A percentile compares a stretch with the other conserved stretches of the same genome.
These are phyloP conservation scores for Montifringilla adamsi DNA, from an alignment of 2,113 vertebrate genomes.

Conservation along the genomic window DNA sequence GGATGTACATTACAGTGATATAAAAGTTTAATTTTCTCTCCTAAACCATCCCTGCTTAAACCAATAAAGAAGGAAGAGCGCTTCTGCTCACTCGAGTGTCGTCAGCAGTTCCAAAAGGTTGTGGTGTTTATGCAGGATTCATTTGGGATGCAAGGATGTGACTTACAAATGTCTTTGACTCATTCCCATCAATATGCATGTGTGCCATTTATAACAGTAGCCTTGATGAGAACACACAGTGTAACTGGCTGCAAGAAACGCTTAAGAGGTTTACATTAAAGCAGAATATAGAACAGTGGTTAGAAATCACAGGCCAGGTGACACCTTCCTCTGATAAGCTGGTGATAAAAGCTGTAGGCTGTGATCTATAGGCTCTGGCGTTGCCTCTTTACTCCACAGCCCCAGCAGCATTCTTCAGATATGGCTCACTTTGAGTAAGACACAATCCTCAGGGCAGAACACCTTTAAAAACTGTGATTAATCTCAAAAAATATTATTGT, in stretches of 20 bases:
- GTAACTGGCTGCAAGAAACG: conserved; percentile 73
- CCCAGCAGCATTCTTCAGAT: conserved; percentile 14
- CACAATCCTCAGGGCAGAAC: neutral
- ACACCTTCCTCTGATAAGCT: conserved; percentile 77
- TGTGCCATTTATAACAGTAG: conserved; percentile 79
- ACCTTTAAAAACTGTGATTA: neutral
- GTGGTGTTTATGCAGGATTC: conserved; percentile 70
- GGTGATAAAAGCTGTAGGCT: conserved; percentile 72
- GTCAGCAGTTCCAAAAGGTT: conserved; percentile 52
- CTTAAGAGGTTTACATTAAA: conserved; percentile 79
- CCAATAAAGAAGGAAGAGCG: conserved; percentile 42
- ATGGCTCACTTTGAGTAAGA: conserved; percentile 8
- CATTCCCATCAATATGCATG: conserved; percentile 81
- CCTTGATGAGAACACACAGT: conserved; percentile 81
- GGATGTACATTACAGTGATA: conserved; percentile 48
- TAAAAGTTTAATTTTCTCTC: conserved; percentile 60
- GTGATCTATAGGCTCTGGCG: conserved; percentile 67
- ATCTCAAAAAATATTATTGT: neutral
- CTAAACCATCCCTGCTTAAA: conserved; percentile 56
- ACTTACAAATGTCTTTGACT: conserved; percentile 83
- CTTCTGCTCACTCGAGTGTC: conserved; percentile 46
- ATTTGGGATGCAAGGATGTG: conserved; percentile 76
- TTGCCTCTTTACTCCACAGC: conserved; percentile 30
- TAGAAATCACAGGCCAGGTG: conserved; percentile 80
- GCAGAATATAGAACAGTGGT: conserved; percentile 69